These are phyloP conservation scores for Sussaba pulchella DNA, from an alignment of 2,888 invertebrate genomes.

Conservation along the genomic window DNA sequence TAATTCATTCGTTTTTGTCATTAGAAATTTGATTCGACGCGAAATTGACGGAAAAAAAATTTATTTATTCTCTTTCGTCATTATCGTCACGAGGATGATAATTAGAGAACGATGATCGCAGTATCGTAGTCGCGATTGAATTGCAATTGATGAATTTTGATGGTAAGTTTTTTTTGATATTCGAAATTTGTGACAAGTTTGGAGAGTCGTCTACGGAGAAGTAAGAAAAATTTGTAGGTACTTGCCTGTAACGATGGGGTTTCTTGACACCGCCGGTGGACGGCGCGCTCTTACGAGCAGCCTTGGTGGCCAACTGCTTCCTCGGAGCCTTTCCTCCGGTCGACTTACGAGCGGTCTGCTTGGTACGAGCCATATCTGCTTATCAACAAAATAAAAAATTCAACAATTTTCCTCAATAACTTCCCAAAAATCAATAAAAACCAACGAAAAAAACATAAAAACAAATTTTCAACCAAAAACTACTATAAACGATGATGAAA, in stretches of 20 bases:
- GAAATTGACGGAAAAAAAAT: slow-evolving; percentile 7
- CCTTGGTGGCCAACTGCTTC: slow-evolving; percentile 88
- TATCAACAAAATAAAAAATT: slow-evolving; percentile 25
- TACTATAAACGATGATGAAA: slow-evolving; percentile 13
- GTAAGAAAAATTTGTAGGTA: background rate
- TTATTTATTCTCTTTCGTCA: no score
- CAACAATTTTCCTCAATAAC: background rate
- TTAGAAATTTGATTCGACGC: slow-evolving; percentile 5
- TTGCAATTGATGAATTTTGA: background rate
- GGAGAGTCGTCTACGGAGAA: no score
- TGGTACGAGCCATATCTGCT: slow-evolving; percentile 72
- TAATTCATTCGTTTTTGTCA: no score
- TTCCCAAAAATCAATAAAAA: background rate
- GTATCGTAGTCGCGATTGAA: no score
- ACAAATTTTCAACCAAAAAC: background rate
- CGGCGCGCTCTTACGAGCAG: slow-evolving; percentile 96
- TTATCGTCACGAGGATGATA: no score
- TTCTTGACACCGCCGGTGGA: slow-evolving; percentile 98
- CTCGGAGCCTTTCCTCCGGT: slow-evolving; percentile 73
- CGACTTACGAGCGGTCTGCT: slow-evolving; percentile 72
- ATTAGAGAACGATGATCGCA: no score
- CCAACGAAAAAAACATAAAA: slow-evolving; percentile 7
- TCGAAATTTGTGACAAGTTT: no score
- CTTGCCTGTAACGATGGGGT: slow-evolving; percentile 93
- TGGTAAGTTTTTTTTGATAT: background rate